Percentiles rank a stretch among this genome's conserved stretches.
Conservation (phyloP, 2,888 invertebrate genomes). For the Bruchidius siliquastri region DNA sequence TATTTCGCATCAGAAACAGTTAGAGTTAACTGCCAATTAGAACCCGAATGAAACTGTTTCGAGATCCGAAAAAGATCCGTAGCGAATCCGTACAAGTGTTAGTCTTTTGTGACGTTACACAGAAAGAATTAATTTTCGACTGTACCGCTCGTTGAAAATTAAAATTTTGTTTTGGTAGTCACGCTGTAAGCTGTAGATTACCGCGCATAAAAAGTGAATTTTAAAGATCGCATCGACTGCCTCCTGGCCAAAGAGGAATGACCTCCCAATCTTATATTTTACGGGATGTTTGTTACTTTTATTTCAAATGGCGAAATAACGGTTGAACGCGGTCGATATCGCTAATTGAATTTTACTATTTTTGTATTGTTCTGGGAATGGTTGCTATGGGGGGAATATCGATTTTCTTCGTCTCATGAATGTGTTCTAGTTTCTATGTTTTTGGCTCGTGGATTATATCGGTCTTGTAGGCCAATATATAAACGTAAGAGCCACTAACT, state of each 20-base stretch:
- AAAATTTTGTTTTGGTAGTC: not conserved
- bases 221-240: not conserved
- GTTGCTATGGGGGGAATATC: not conserved
- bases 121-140: not conserved
- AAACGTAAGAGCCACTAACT: too few species aligned
- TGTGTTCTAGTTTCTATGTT: not conserved
- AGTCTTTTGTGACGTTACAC: not conserved
- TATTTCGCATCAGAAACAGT: not conserved
- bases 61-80: not conserved
- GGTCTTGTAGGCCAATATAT: too few species aligned
- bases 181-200: not conserved
- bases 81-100: not conserved
- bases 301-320: not conserved
- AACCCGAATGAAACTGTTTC: not conserved
- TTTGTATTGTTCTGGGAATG: not conserved
- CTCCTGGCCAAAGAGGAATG: not conserved
- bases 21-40: not conserved
- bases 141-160: not conserved
- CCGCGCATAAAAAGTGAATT: not conserved
- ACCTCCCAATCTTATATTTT: not conserved
- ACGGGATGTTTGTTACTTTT: not conserved
- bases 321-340: not conserved
- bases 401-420: not conserved
- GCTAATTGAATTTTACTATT: not conserved
- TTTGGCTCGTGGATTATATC: not conserved